These are phyloP conservation scores for Sminthurides aquaticus DNA, from an alignment of 2,888 invertebrate genomes.

Conservation along the genomic window DNA sequence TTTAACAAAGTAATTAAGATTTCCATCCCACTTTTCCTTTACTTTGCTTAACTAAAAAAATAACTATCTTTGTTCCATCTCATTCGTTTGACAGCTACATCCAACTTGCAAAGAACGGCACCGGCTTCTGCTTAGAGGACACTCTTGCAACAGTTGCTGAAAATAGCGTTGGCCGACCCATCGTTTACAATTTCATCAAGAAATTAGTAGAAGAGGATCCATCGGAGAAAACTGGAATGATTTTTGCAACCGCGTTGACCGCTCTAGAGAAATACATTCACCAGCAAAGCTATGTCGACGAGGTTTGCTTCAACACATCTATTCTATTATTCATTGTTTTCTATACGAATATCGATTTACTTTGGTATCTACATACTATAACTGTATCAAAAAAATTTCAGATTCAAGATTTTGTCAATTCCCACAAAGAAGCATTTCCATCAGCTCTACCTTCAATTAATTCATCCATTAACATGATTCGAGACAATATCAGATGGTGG, in stretches of 20 bases:
- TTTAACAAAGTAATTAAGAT: not conserved
- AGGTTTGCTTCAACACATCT: no score
- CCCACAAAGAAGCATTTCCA: not conserved
- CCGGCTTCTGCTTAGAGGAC: not conserved
- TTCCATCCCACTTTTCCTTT: not conserved
- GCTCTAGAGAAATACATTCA: conserved; percentile 2
- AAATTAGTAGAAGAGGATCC: not conserved
- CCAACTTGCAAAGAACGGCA: not conserved
- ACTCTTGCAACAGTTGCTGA: not conserved
- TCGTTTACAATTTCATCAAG: not conserved
- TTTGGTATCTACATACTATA: not conserved
- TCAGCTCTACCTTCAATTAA: no score
- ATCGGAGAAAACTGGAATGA: not conserved
- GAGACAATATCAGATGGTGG: no score
- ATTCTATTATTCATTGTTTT: no score
- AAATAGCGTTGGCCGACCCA: conserved; percentile 2
- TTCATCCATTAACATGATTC: no score
- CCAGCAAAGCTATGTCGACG: not conserved
- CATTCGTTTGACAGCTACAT: not conserved
- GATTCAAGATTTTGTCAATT: not conserved
- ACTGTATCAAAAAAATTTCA: not conserved
- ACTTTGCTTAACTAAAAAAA: no score
- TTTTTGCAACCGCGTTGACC: conserved; percentile 7
- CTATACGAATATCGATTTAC: not conserved
- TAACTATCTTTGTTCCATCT: no score